Evolutionary conservation across 2,113 vertebrate species (phyloP).

Genomic region (Triplophysa rosa): DNA sequence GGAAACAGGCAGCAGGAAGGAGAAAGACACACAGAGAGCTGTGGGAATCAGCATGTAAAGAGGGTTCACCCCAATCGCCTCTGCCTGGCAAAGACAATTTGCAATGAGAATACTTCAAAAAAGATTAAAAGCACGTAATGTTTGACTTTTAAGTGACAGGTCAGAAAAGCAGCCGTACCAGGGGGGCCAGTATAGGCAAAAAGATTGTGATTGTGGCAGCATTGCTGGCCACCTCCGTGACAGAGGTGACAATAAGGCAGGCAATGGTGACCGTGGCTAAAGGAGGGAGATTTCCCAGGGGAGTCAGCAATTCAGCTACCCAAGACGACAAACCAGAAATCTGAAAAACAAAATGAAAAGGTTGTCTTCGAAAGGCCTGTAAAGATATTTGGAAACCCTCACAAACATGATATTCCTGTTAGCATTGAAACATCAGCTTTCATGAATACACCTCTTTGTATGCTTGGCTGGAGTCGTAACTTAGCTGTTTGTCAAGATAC

Average conservation of each 20-base stretch:
- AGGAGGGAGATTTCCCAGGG: constrained; percentile 81
- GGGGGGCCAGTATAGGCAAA: constrained; percentile 85
- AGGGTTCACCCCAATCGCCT: constrained; percentile 86
- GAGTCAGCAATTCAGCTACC: constrained; percentile 83
- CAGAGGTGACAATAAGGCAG: constrained; percentile 84
- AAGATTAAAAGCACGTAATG: neutral
- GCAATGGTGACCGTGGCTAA: constrained; percentile 79
- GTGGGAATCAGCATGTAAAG: constrained; percentile 87
- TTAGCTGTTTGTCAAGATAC: constrained; percentile 34
- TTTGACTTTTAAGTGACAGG: neutral
- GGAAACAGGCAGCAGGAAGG: constrained; percentile 88
- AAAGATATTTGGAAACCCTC: constrained; percentile 6
- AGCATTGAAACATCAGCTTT: neutral
- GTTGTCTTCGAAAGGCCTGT: neutral
- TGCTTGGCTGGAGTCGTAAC: constrained; percentile 8
- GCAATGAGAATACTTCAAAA: neutral
- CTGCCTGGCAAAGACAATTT: constrained; percentile 73
- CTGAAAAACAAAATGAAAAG: constrained; percentile 9
- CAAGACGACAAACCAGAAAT: constrained; percentile 65
- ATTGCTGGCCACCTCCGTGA: constrained; percentile 93
- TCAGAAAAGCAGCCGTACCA: constrained; percentile 76
- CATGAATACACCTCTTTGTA: neutral
- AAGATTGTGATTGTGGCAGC: constrained; percentile 90
- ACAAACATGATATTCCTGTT: neutral
- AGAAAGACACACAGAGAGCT: constrained; percentile 88